Percentiles rank a stretch among this genome's conserved stretches.
Conservation (phyloP, 2,888 invertebrate genomes). For the Amblyteles armatorius region DNA sequence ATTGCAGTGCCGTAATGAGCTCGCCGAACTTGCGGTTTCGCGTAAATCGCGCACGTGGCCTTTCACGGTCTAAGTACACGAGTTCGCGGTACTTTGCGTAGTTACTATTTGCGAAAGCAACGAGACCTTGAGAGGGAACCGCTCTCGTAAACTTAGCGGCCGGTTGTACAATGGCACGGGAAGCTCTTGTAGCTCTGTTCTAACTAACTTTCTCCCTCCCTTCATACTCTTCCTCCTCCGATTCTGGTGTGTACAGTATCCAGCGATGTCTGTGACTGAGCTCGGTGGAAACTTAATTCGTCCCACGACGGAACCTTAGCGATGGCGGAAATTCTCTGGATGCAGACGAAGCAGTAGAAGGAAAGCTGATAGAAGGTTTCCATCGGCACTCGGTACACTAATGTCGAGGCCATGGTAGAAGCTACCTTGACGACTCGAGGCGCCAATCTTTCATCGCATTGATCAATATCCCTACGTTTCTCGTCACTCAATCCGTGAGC, state of each 20-base stretch:
- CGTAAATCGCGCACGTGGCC: not conserved
- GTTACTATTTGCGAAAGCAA: not conserved
- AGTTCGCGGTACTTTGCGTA: not conserved
- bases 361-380: not conserved
- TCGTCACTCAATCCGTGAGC: not conserved
- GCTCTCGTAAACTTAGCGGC: not conserved
- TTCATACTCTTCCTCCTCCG: not conserved
- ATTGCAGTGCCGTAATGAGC: not conserved
- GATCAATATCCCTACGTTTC: not conserved
- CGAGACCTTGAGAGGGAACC: not conserved
- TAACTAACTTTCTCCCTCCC: slow-evolving; percentile 3
- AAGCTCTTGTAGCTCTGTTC: slow-evolving; percentile 1
- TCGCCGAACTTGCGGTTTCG: not conserved
- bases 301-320: not conserved
- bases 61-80: not conserved
- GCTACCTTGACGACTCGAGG: not conserved
- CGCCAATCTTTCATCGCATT: not conserved
- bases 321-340: not conserved
- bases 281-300: slow-evolving; percentile 14
- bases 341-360: slow-evolving; percentile 3
- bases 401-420: not conserved
- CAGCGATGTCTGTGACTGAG: not conserved
- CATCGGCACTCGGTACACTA: not conserved
- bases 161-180: not conserved
- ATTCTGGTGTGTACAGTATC: slow-evolving; percentile 7